A percentile compares a stretch with the other conserved stretches of the same genome.
phyloP scores from a whole-genome alignment of 2,113 vertebrate genomes.

The Triplophysa siluroides region DNA sequence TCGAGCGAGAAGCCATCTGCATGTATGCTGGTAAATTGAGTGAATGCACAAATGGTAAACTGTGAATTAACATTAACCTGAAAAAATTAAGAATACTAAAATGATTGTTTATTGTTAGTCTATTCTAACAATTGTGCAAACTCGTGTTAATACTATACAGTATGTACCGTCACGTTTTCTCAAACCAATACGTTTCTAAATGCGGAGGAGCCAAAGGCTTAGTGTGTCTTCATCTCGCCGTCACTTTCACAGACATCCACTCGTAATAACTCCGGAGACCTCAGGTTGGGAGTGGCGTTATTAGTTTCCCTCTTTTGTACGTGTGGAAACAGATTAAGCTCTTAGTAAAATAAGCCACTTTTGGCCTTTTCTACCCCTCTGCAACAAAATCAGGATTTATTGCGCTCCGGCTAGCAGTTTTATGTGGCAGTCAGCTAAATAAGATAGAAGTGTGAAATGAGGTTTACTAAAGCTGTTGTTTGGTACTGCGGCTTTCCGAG shows the following conservation, averaged over 20 bases:
- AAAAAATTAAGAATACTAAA: no score
- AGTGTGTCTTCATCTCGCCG: constrained; percentile 29
- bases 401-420: constrained; percentile 37
- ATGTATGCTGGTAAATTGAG: no score
- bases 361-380: constrained; percentile 29
- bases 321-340: constrained; percentile 48
- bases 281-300: constrained; percentile 42
- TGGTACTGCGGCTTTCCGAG: constrained; percentile 13
- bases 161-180: no score
- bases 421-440: constrained; percentile 33
- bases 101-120: no score
- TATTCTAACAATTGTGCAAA: no score
- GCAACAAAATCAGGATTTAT: constrained; percentile 55
- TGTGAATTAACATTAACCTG: no score
- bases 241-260: constrained; percentile 30
- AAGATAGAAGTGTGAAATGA: constrained; percentile 27
- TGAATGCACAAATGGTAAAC: no score
- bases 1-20: no score
- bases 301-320: constrained; percentile 47
- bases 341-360: constrained; percentile 48
- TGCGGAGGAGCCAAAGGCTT: not conserved
- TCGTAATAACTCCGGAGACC: constrained; percentile 54
- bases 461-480: constrained; percentile 5
- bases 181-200: no score
- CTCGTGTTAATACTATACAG: no score